Base-by-base conservation (phyloP, 2,797 vertebrate genomes). In the Lycodopsis pacificus region DNA sequence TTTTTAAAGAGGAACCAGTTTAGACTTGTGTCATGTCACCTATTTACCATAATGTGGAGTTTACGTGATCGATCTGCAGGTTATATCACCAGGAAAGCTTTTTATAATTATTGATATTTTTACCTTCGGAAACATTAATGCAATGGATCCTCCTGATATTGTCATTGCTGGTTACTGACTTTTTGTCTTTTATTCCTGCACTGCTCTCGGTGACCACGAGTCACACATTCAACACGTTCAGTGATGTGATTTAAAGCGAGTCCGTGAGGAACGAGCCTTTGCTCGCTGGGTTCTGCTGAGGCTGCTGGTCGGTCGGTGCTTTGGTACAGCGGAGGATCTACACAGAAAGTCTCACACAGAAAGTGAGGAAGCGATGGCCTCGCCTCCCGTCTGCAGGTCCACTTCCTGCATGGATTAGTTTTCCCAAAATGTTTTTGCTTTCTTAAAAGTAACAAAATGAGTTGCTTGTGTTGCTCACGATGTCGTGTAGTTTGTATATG, bases 241-340 rank as follows among this genome's bases (percentile, higher is more conserved):
- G 75, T 58, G 58, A 69, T 17, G 27, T 0, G 73, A 65, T 49
- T 58, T 49, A 19, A 79, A 77, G 17, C n/a, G 58, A 30, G 25
- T 61, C 51, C 62, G 36, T 22, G 59, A 68, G 44, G 56, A 72
- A 58, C 65, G 59, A 83, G 15, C 63, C 44, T 63, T 82, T 77
- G 77, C 62, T 64, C 15, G 49, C 76, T 30, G 64, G 69, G 72
- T 83, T 51, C 46, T 81, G 75, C 61, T 81, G 66, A 76, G 68
- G 46, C 49, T 74, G 76, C 75, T 53, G 65, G 42, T 53, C 57
- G 30, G 58, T 72, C 46, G 79, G 36, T 76, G 68, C 54, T 65
- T 49, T 56, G 40, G 20, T 49, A 13, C 68, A 61, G 36, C 78
- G 72, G 42, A 85, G 67, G 40, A 71, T 17, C n/a, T 20, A 54